Evolutionary conservation across 2,113 vertebrate species (phyloP), one percentile per base, ranked within the genome.

Genomic region (Thryonomys swinderianus): DNA sequence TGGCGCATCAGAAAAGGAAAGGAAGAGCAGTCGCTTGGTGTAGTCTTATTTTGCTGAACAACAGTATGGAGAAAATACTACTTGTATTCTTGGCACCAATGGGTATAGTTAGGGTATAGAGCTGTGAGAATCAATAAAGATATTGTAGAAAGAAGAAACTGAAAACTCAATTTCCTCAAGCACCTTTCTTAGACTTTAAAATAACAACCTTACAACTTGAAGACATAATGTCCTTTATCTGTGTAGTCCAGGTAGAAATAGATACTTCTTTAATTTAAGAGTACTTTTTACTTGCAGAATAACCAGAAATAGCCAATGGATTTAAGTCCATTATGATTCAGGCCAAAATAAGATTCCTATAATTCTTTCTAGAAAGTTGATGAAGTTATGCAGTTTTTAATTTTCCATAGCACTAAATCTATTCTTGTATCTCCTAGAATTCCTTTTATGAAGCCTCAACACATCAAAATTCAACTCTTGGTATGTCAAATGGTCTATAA

Each of bases 311-410:
- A 32, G 48, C 45, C 42, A 86, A 71, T 85, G 67, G 74, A 61
- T 17, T 64, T 57, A 93, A 51, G 32, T 71, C 48, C 40, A 67
- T 23, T 21, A 61, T 92, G 23, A 69, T 10, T 53, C 40, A 79
- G 88, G 45, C 27, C 81, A 78, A 71, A 94, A 71, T 27, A 92
- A 78, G 21, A 88, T 7, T 74, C 37, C 64, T 48, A 30, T 40
- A 82, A 40, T 67, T 92, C 13, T 34, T 92, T 90, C 25, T 73
- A 88, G 53, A 78, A 45, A 88, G 88, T 4, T 53, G 67, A 86
- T 66, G 45, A 66, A 55, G 9, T 53, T 1, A 76, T 48, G 16
- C 1, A 2, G 6, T 14, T n/a, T 69, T 62, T 37, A 62, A 57
- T 87, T 79, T 69, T 32, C 51, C 20, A 53, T 21, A 95, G 51